Evolutionary conservation across 2,888 invertebrate species (phyloP).

Genomic region (Brachyptera putata): DNA sequence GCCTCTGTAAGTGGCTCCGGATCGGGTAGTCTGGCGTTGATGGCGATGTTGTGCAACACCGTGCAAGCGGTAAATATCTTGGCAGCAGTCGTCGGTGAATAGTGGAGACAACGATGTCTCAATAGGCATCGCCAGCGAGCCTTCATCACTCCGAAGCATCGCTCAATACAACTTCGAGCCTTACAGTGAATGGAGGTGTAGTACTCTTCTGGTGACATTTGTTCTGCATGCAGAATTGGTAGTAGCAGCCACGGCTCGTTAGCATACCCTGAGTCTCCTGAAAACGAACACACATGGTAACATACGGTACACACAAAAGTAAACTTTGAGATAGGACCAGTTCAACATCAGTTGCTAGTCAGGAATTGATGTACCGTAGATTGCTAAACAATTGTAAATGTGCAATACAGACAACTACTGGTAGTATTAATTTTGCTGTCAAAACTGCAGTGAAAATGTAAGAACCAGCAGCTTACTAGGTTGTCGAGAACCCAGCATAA

Average conservation of each 20-base stretch:
- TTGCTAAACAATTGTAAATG: no score
- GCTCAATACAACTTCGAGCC: slow-evolving; percentile 13
- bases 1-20: slow-evolving; percentile 1
- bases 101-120: slow-evolving; percentile 13
- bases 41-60: slow-evolving; percentile 17
- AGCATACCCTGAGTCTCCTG: slow-evolving; percentile 26
- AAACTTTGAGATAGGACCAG: not conserved
- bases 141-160: slow-evolving; percentile 26
- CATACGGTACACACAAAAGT: not conserved
- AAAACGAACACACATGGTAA: not conserved
- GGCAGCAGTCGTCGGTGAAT: slow-evolving; percentile 4
- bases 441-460: no score
- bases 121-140: slow-evolving; percentile 21
- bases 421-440: no score
- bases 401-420: no score
- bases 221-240: slow-evolving; percentile 19
- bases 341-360: not conserved
- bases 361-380: no score
- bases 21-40: slow-evolving; percentile 3
- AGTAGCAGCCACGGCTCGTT: slow-evolving; percentile 25
- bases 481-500: no score
- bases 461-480: no score
- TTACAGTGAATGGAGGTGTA: slow-evolving; percentile 12
- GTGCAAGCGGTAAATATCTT: slow-evolving; percentile 19
- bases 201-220: slow-evolving; percentile 20